These are phyloP conservation scores for Cotesia vestalis DNA, from an alignment of 1,140 invertebrate species.

Conservation along the genomic window DNA sequence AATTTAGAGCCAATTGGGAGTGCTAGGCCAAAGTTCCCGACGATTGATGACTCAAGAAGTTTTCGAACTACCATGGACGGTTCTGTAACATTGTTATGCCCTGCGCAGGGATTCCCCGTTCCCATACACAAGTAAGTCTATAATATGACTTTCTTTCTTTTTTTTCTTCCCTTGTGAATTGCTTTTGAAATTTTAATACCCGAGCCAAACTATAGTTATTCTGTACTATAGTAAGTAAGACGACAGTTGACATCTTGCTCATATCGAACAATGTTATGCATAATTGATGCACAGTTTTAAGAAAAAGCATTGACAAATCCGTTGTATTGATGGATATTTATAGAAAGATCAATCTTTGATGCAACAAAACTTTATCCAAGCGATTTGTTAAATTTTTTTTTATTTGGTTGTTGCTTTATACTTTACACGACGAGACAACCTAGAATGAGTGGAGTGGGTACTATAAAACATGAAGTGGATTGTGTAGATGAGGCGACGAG, in stretches of 20 bases:
- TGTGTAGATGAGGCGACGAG: not conserved
- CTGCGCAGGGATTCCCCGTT: conserved; percentile 72
- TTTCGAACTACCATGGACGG: conserved; percentile 68
- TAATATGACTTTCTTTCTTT: conserved; percentile 58
- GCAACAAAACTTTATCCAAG: too few species aligned
- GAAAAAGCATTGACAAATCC: not conserved
- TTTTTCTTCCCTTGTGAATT: not conserved
- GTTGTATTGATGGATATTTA: too few species aligned
- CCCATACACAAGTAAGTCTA: conserved; percentile 61
- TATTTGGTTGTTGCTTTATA: not conserved
- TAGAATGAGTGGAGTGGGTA: not conserved
- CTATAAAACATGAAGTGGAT: not conserved
- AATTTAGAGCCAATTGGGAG: conserved; percentile 76
- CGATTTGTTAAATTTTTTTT: not conserved
- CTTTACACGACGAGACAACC: conserved; percentile 49
- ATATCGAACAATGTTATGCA: too few species aligned
- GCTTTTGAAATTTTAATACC: not conserved
- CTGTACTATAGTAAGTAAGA: too few species aligned
- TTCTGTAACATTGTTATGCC: conserved; percentile 64
- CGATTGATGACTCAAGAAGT: conserved; percentile 72
- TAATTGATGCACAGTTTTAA: not conserved
- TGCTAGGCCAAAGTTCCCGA: conserved; percentile 74
- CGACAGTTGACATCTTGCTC: too few species aligned
- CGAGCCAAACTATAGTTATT: too few species aligned
- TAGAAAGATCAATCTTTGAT: too few species aligned